Evolutionary conservation across 2,888 invertebrate genomes (phyloP), one percentile per base, ranked within the genome.

Genomic region (Sphaerophoria rueppellii): DNA sequence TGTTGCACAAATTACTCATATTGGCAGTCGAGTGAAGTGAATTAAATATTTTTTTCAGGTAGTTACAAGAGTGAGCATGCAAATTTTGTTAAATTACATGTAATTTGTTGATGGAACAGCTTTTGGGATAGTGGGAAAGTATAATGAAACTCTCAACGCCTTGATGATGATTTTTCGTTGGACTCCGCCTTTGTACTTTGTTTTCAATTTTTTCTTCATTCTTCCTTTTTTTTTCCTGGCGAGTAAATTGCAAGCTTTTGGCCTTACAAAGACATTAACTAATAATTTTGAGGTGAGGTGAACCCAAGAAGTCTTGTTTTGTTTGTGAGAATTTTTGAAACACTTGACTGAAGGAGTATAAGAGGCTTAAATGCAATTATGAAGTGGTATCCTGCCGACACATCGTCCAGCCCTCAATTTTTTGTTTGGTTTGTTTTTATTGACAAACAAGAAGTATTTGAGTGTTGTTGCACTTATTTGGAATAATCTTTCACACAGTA

Each of bases 21-120:
- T 75, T 63, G 79, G 46, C 79, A 79, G 79, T 52, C 70, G 32
- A 46, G 70, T 74, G 74, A 83, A 83, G 70, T 79, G 71, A 83
- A 79, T 83, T 79, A 74, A 71, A 74, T 71, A 50, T 50, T 50
- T 24, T 24, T 40, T 48, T 60, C 12, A 58, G 65, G 58, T 40
- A 37, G 74, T 79, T 73, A 71, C 9, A 3, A 43, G 6, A 9
- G 2, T 3, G 43, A 14, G 58, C 57, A 79, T 82, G 82, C 69
- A 78, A 82, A 79, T 79, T 82, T 74, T 9, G 40, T 54, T 67
- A 46, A 79, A 83, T 83, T 83, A 71, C 71, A 70, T 65, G 65
- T 58, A 83, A 83, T 83, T 79, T 74, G 82, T 52, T 70, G 69
- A 12, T 35, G 71, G 11, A 37, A 6, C 48, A 40, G 6, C 40